Base-by-base conservation (phyloP, 2,797 vertebrate genomes). In the Amblyraja radiata region DNA sequence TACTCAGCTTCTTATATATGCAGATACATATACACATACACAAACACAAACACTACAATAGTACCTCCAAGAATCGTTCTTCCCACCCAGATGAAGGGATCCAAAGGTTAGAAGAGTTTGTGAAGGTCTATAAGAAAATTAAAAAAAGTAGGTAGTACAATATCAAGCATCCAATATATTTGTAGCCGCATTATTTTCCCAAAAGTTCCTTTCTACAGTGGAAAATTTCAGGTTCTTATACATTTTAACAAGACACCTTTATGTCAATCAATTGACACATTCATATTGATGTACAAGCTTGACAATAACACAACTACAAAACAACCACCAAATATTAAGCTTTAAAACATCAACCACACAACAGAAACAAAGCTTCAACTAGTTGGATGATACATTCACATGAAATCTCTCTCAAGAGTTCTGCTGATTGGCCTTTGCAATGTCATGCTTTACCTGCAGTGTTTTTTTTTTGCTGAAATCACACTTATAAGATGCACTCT, bases 1-100 rank as follows among this genome's bases (percentile, higher is more conserved):
- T 8, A 88, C 32, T n/a, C 18, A 73, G 71, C 16, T 68, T 23
- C 23, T 73, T 73, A 73, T 21, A 73, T 73, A 73, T 73, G 65
- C 18, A 68, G 18, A 68, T 68, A 68, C 3, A 73, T 9, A 54
- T 28, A 84, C 21, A 84, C 81, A 61, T 8, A 84, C 54, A 58
- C 90, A 92, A 0, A 92, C 39, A 84, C 46, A 92, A 23, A 92
- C 5, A 92, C 90, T 74, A 28, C 71, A 92, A 91, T 91, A 92
- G 90, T 92, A 92, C 90, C 90, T 92, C 90, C 71, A 92, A 71
- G 73, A 74, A 92, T 39, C 90, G 46, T 92, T 92, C 90, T 92
- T 76, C 90, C 90, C 90, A 92, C 68, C 68, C 90, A 92, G 90
- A 92, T 92, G 90, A 92, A 92, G 71, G 90, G 71, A 92, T 92